Evolutionary conservation across 2,888 invertebrate species (phyloP), one percentile per base, ranked within the genome.

Genomic region (Dasypolia templi): DNA sequence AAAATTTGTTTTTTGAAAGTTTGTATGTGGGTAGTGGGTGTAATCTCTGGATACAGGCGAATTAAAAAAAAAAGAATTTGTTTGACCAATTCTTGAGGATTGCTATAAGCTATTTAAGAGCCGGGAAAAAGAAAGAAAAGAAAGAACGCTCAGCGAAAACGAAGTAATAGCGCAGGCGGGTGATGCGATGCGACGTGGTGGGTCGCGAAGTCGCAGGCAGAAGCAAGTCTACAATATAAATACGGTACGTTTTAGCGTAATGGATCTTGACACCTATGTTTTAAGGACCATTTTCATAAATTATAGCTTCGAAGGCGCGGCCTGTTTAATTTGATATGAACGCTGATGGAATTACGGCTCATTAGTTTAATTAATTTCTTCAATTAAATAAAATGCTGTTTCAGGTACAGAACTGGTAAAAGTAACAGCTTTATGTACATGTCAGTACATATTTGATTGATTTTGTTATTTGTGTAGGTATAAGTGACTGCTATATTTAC

Each of bases 311-410:
- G 62, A 29, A 78, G 51, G 72, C 46, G 14, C 44, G 72, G 55
- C 32, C 46, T 66, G 32, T 78, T 72, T 58, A 78, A 79, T 79
- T 72, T 58, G 42, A 63, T 63, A 72, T 63, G 66, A 63, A 53
- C 65, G 44, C 49, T 72, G 44, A 66, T 32, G 62, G 29, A 26
- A 77, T 77, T 78, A 53, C 51, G 39, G 63, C 22, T 72, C 63
- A 73, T 78, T 67, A 46, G 19, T 63, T 58, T 49, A 73, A 78
- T 79, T 67, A 73, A 73, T 73, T 67, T 79, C 58, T 73, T 19
- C 42, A 53, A 46, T 35, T 65, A 26, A 56, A 32, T 49, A 39
- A 58, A 56, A 44, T n/a, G 68, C 46, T 46, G 29, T 51, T 69
- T 26, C 65, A 72, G 6, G 17, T n/a, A 59, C 44, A 26, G 32